These are phyloP conservation scores for Eonycteris spelaea DNA, from an alignment of 2,113 vertebrate genomes.

Conservation along the genomic window DNA sequence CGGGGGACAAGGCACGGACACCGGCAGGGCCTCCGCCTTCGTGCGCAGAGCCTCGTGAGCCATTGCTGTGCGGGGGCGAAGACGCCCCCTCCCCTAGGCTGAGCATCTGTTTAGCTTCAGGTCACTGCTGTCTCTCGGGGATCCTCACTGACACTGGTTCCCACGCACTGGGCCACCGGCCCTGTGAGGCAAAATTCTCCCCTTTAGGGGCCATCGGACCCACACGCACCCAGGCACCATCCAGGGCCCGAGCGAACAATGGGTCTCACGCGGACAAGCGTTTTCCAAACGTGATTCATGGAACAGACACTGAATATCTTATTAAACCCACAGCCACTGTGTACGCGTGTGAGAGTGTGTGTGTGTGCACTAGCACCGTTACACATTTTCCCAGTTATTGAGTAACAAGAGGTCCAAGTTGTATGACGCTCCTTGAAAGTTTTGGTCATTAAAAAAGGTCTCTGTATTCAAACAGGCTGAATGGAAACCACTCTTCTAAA, in stretches of 20 bases:
- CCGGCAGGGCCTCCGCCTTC: not conserved
- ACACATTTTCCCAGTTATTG: not conserved
- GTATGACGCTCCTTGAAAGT: not conserved
- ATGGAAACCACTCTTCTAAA: not conserved
- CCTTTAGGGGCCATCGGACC: not conserved
- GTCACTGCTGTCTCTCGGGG: not conserved
- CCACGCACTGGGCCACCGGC: not conserved
- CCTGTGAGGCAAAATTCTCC: not conserved
- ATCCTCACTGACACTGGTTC: not conserved
- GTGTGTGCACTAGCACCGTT: accelerated
- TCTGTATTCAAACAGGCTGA: not conserved
- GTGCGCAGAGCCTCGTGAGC: no score
- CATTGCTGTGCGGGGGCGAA: not conserved
- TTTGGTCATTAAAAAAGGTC: not conserved
- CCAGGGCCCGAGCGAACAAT: not conserved
- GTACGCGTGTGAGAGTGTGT: no score
- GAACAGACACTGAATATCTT: not conserved
- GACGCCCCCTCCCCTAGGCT: not conserved
- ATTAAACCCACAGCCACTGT: not conserved
- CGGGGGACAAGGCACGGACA: not conserved
- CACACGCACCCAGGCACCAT: accelerated
- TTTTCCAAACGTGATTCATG: not conserved
- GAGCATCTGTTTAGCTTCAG: not conserved
- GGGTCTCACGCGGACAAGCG: not conserved
- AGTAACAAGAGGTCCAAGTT: not conserved